phyloP scores from a whole-genome alignment of 2,888 invertebrate species.

The Melanotus villosus region DNA sequence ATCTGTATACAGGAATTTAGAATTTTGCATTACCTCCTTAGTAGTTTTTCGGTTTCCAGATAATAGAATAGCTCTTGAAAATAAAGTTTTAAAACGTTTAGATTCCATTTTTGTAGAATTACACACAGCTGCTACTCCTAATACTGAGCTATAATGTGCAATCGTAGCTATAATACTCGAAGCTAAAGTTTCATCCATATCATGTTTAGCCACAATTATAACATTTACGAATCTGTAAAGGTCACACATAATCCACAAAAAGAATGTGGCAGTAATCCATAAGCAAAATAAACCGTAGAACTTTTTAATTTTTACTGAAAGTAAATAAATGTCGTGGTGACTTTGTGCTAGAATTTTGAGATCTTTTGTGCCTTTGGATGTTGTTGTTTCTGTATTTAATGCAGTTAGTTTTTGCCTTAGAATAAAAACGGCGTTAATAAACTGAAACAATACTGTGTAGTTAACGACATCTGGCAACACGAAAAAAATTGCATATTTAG shows the following conservation, averaged over 20 bases:
- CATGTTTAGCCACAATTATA: not conserved
- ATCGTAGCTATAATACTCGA: conserved; percentile 5
- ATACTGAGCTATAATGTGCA: not conserved
- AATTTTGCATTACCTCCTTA: too few species aligned
- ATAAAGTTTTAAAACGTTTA: not conserved
- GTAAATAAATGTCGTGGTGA: not conserved
- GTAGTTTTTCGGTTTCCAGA: too few species aligned
- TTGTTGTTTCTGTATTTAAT: not conserved
- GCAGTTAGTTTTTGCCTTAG: not conserved
- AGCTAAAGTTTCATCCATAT: not conserved
- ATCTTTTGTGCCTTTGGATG: not conserved
- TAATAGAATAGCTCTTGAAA: not conserved
- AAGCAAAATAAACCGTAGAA: conserved; percentile 13
- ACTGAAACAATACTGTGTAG: conserved; percentile 7
- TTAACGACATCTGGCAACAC: conserved; percentile 4
- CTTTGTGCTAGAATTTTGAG: not conserved
- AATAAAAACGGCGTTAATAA: not conserved
- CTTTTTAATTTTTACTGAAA: conserved; percentile 3
- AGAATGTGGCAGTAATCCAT: conserved; percentile 6
- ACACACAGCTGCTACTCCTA: not conserved
- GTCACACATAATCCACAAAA: conserved; percentile 18
- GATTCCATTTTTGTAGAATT: conserved; percentile 11
- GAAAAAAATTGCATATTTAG: conserved; percentile 17
- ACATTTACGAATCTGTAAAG: conserved; percentile 20
- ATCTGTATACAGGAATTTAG: too few species aligned